A percentile compares a stretch with the other conserved stretches of the same genome.
Conservation (phyloP, 2,797 vertebrate genomes). For the Masticophis lateralis region DNA sequence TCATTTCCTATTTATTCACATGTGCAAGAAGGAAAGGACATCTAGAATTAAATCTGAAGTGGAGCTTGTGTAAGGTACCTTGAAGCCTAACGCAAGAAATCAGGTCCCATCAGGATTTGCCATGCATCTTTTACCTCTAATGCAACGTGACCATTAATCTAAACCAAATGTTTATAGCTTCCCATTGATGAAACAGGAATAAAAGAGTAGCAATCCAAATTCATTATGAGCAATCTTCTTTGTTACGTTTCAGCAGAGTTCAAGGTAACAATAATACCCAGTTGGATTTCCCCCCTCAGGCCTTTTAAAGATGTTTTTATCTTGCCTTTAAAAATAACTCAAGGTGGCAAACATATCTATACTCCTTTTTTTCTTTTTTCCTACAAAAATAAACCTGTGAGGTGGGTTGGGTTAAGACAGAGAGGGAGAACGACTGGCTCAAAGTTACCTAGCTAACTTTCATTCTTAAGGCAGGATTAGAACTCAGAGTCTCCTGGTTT, state of each 20-base stretch:
- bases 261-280: slow-evolving; percentile 2
- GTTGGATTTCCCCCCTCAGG: background rate
- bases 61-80: slow-evolving; percentile 45
- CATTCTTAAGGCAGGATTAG: background rate
- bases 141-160: slow-evolving; percentile 34
- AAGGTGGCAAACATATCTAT: background rate
- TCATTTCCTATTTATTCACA: slow-evolving; percentile 66
- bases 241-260: slow-evolving; percentile 14
- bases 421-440: background rate
- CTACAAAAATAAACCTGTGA: background rate
- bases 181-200: slow-evolving; percentile 13
- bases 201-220: slow-evolving; percentile 8
- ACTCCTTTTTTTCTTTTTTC: background rate
- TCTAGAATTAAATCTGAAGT: slow-evolving; percentile 71
- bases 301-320: background rate
- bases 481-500: background rate
- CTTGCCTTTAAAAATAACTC: background rate
- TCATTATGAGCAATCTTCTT: background rate
- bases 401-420: background rate
- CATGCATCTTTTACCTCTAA: slow-evolving; percentile 39
- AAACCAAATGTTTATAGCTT: slow-evolving; percentile 21
- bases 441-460: background rate
- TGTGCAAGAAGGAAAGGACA: slow-evolving; percentile 63
- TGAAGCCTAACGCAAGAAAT: slow-evolving; percentile 44
- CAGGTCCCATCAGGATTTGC: slow-evolving; percentile 42